phyloP scores from a whole-genome alignment of 2,113 vertebrate genomes.

The Pionites leucogaster region DNA sequence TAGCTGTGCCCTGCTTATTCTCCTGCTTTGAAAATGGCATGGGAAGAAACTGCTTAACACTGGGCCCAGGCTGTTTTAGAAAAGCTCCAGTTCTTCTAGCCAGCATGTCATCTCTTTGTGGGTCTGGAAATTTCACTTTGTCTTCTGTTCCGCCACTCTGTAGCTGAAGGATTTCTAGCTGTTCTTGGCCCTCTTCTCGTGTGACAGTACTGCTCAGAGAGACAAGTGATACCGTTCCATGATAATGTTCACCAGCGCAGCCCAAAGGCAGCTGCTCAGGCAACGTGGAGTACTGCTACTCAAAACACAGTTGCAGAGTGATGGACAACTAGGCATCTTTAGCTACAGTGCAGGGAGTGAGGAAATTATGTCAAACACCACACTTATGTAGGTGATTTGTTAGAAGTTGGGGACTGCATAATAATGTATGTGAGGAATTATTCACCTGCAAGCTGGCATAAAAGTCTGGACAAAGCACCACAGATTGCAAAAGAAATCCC shows the following conservation, averaged over 20 bases:
- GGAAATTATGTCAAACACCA: background rate
- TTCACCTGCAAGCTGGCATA: background rate
- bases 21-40: constrained; percentile 73
- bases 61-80: constrained; percentile 54
- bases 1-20: constrained; percentile 47
- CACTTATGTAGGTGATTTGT: background rate
- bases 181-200: constrained; percentile 48
- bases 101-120: constrained; percentile 72
- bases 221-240: constrained; percentile 54
- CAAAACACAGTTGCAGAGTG: background rate
- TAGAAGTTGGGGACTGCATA: background rate
- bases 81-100: constrained; percentile 63
- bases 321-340: background rate
- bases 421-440: background rate
- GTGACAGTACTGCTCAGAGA: constrained; percentile 54
- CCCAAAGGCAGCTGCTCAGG: constrained; percentile 74
- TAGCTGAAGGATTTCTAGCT: constrained; percentile 44
- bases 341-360: background rate
- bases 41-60: constrained; percentile 75
- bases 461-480: background rate
- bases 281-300: constrained; percentile 28
- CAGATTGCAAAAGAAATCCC: background rate
- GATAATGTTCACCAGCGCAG: constrained; percentile 66
- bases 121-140: constrained; percentile 56
- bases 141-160: constrained; percentile 37